Percentiles rank a stretch among this genome's conserved stretches.
Evolutionary conservation across 2,888 invertebrate species (phyloP).

Genomic region (Tenthredo mesomela): DNA sequence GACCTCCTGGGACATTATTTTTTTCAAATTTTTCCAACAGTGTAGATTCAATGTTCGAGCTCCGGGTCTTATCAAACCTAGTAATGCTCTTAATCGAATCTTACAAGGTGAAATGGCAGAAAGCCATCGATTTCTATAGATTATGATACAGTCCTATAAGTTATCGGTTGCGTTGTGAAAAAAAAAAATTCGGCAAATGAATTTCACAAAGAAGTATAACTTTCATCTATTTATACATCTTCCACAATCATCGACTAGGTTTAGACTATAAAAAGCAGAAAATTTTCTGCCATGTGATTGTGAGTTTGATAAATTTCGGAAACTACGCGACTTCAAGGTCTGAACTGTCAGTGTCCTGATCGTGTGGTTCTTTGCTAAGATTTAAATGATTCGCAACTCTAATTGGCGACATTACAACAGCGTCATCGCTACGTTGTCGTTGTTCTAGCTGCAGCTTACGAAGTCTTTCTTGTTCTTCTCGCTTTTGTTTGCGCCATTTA

Average conservation of each 20-base stretch:
- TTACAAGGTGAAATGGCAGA: background rate
- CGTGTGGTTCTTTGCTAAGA: slow-evolving; percentile 66
- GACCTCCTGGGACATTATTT: too few relatives aligned
- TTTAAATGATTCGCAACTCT: slow-evolving; percentile 68
- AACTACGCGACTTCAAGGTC: slow-evolving; percentile 90
- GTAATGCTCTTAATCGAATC: background rate
- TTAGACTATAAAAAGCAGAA: background rate
- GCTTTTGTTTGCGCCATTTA: slow-evolving; percentile 97
- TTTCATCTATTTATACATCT: background rate
- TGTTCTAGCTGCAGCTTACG: slow-evolving; percentile 91
- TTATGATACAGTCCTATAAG: background rate
- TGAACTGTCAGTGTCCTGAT: slow-evolving; percentile 83
- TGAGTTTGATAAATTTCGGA: slow-evolving; percentile 4
- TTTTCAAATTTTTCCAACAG: too few relatives aligned
- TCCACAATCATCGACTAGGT: background rate
- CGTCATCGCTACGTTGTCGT: slow-evolving; percentile 71
- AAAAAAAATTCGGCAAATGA: background rate
- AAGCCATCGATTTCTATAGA: background rate
- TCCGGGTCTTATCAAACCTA: background rate
- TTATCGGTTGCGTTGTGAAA: background rate
- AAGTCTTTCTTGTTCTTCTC: slow-evolving; percentile 91
- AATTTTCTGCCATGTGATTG: background rate
- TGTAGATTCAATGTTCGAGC: background rate
- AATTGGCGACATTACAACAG: slow-evolving; percentile 69
- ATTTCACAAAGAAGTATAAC: background rate